phyloP scores from a whole-genome alignment of 2,888 invertebrate species.

The Patella pellucida region DNA sequence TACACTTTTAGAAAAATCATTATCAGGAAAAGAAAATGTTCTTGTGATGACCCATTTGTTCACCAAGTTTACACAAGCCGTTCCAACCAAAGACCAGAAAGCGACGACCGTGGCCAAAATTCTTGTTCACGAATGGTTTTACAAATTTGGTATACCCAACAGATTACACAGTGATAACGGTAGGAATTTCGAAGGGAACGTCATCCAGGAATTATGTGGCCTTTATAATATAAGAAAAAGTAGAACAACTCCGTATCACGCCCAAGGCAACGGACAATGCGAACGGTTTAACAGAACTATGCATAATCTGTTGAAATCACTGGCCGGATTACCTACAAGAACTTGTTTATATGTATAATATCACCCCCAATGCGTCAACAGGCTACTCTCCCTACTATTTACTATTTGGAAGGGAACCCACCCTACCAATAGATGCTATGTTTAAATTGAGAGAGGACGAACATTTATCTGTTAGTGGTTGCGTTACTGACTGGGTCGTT shows the following conservation, averaged over 20 bases:
- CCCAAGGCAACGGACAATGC: slow-evolving; percentile 13
- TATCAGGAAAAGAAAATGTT: slow-evolving; percentile 34
- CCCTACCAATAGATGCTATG: no score
- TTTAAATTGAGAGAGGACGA: no score
- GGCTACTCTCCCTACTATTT: slow-evolving; percentile 12
- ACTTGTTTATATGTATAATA: slow-evolving; percentile 11
- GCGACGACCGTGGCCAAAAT: slow-evolving; percentile 38
- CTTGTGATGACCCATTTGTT: slow-evolving; percentile 42
- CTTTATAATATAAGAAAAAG: slow-evolving; percentile 11
- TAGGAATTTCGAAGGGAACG: not conserved
- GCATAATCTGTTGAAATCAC: slow-evolving; percentile 8
- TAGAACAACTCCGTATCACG: slow-evolving; percentile 16
- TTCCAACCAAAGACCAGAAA: slow-evolving; percentile 39
- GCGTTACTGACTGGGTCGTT: slow-evolving; percentile 2
- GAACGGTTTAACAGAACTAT: slow-evolving; percentile 20
- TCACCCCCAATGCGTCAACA: slow-evolving; percentile 9
- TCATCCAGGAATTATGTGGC: slow-evolving; percentile 17
- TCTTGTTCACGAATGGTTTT: slow-evolving; percentile 32
- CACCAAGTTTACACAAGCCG: slow-evolving; percentile 39
- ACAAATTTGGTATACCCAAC: not conserved
- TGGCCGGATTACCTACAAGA: slow-evolving; percentile 13
- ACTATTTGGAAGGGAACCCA: slow-evolving; percentile 14
- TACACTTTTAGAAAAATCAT: slow-evolving; percentile 33
- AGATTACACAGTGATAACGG: not conserved
- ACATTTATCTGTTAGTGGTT: no score